Percentiles rank a stretch among this genome's conserved stretches.
Conservation (phyloP, 2,113 vertebrate genomes). For the Gasterosteus aculeatus region DNA sequence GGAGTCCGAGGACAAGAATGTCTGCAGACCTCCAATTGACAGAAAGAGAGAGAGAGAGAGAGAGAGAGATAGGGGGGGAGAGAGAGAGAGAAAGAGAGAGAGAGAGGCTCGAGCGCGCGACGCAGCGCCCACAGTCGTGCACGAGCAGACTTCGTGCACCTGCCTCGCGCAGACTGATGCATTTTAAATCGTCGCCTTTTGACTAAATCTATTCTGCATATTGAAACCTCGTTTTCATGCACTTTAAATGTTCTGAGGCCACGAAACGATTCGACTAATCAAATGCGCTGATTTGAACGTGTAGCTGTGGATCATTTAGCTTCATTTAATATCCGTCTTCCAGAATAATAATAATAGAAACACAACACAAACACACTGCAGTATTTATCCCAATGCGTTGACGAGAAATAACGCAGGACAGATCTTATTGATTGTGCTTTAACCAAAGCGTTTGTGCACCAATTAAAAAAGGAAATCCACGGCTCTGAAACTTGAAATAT, state of each 20-base stretch:
- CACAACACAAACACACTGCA: not conserved
- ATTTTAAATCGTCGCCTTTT: not conserved
- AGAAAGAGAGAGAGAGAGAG: not conserved
- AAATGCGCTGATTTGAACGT: not conserved
- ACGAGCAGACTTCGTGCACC: slow-evolving; percentile 48
- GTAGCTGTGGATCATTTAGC: not conserved
- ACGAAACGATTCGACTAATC: not conserved
- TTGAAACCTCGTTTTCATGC: not conserved
- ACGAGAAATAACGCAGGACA: not conserved
- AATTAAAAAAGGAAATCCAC: not conserved
- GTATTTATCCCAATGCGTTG: not conserved
- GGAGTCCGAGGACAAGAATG: slow-evolving; percentile 6
- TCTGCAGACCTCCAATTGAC: slow-evolving; percentile 26
- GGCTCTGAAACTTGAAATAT: not conserved
- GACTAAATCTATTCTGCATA: no score
- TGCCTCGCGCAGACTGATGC: not conserved
- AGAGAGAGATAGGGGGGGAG: not conserved
- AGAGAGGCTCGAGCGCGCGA: slow-evolving; percentile 27
- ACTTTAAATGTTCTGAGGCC: not conserved
- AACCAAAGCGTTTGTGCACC: not conserved
- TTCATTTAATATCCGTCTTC: not conserved
- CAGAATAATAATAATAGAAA: not conserved
- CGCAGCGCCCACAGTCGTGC: slow-evolving; percentile 24
- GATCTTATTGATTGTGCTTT: not conserved
- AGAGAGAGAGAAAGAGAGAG: not conserved